Percentiles rank a stretch among this genome's conserved stretches.
Evolutionary conservation across 2,888 invertebrate species (phyloP).

Genomic region (Alentia gelatinosa): DNA sequence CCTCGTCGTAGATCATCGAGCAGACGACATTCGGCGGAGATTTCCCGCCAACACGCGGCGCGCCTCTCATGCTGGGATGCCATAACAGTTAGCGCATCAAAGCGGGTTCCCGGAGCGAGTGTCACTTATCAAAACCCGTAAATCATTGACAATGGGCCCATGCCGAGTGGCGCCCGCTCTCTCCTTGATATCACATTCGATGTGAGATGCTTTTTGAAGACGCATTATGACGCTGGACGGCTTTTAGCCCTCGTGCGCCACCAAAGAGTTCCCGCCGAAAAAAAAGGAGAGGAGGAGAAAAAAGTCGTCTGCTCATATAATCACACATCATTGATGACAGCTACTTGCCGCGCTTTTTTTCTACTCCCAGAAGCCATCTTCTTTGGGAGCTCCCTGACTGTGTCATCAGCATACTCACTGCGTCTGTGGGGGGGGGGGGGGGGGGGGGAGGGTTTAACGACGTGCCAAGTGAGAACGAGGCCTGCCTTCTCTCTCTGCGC

Average conservation of each 20-base stretch:
- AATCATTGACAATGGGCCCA: conserved; percentile 36
- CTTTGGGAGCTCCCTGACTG: background rate
- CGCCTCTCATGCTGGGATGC: conserved; percentile 46
- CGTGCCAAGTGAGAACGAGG: background rate
- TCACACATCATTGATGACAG: conserved; percentile 37
- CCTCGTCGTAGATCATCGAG: conserved; percentile 8
- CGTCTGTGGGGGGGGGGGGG: background rate
- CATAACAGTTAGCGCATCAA: conserved; percentile 53
- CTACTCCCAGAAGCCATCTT: background rate
- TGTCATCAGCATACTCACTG: background rate
- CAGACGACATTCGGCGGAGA: conserved; percentile 6
- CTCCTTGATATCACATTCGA: background rate
- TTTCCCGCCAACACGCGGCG: conserved; percentile 8
- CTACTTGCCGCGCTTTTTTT: background rate
- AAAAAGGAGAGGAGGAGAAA: background rate
- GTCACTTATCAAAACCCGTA: conserved; percentile 50
- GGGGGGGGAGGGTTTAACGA: background rate
- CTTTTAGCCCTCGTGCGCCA: background rate
- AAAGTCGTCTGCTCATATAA: conserved; percentile 30
- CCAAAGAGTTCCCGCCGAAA: background rate
- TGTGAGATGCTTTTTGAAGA: conserved; percentile 29
- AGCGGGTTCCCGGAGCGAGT: background rate
- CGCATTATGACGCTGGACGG: conserved; percentile 25
- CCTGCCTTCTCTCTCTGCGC: background rate
- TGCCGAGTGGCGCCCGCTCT: background rate